Base-by-base conservation (phyloP, 2,113 vertebrate genomes). In the Pelodiscus sinensis region DNA sequence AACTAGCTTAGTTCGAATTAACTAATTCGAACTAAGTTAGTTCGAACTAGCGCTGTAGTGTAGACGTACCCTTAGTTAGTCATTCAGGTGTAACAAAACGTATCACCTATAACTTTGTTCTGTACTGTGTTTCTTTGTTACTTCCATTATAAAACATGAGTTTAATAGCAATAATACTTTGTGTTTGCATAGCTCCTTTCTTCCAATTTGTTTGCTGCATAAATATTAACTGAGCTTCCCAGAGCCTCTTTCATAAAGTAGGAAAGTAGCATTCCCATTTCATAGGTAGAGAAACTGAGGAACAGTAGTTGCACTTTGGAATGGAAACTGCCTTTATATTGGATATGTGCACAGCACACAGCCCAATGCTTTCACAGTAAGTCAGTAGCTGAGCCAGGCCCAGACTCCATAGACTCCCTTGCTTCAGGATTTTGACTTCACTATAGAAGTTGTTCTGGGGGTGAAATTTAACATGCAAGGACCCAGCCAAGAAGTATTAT, bases 71-170 rank as follows among this genome's bases (percentile, higher is more conserved):
- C n/a, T n/a, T n/a, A 71, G 51, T 73, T 73, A 85, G 15, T 68
- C 55, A 65, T 71, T n/a, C 21, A 83, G 9, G 85, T 31, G 52
- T 91, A 92, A 93, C 31, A 31, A 91, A 89, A 93, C 27, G 18
- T 84, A 82, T 87, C 86, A 90, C 38, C 81, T 90, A 6, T 73
- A 86, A 84, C 79, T 60, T 51, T 94, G 73, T 19, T 82, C 68
- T 60, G 29, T 89, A 27, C 29, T 88, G 55, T 56, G 79, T 14
- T 2, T 6, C 3, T 57, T 91, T 19, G 31, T 68, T 93, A 78
- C 81, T 94, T 91, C 86, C 71, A 15, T 56, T 52, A 77, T 27
- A 31, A 83, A 86, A 91, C 52, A 22, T 35, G 60, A 38, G 27
- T 87, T 62, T 91, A 73, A 79, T 25, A 19, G 55, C 35, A 93